These are phyloP conservation scores for Spialia ferax DNA, from an alignment of 2,888 invertebrate genomes.

Conservation along the genomic window DNA sequence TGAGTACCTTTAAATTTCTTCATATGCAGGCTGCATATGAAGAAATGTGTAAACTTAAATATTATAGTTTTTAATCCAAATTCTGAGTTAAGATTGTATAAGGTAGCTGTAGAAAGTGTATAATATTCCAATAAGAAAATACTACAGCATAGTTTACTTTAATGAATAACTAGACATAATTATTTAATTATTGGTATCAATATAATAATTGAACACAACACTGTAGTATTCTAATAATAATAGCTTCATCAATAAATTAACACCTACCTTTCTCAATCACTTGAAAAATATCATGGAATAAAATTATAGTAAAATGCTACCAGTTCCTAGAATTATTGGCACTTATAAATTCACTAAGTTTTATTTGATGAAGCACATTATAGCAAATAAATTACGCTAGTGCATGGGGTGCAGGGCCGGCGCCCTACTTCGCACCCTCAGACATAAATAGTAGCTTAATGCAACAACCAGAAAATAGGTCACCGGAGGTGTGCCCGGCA, in stretches of 20 bases:
- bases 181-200: too few relatives aligned
- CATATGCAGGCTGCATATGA: too few relatives aligned
- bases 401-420: slow-evolving; percentile 70
- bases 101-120: too few relatives aligned
- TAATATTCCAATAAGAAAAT: too few relatives aligned
- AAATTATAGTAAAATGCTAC: background rate
- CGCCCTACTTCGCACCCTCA: slow-evolving; percentile 76
- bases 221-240: background rate
- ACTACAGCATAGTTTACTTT: background rate
- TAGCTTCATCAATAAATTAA: background rate
- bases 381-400: slow-evolving; percentile 53
- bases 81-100: too few relatives aligned
- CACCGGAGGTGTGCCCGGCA: slow-evolving; percentile 84
- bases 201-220: background rate
- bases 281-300: slow-evolving; percentile 2
- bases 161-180: background rate
- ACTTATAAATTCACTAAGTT: background rate
- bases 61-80: too few relatives aligned
- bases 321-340: background rate
- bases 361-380: slow-evolving; percentile 1
- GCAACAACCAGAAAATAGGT: slow-evolving; percentile 86
- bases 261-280: slow-evolving; percentile 13
- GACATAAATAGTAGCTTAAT: slow-evolving; percentile 82
- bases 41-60: too few relatives aligned
- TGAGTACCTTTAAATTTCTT: too few relatives aligned